Percentiles rank a stretch among this genome's conserved stretches.
Conservation (phyloP, 2,888 invertebrate genomes). For the Heliconius hortense region DNA sequence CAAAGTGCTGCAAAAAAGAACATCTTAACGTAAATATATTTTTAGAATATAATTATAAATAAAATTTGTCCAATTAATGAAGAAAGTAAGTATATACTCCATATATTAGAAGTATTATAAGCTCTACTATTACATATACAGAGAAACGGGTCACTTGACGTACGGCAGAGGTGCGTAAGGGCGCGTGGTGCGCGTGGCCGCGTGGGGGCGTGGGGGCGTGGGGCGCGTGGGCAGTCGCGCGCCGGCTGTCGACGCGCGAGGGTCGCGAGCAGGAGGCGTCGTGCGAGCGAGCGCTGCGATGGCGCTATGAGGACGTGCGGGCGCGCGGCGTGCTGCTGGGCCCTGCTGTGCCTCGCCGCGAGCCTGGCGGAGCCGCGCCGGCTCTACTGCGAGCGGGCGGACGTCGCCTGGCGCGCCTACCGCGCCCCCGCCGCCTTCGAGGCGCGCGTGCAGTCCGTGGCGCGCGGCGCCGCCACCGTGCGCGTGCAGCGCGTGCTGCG, state of each 20-base stretch:
- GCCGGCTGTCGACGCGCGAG: conserved; percentile 70
- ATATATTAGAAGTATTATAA: background rate
- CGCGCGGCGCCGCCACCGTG: conserved; percentile 71
- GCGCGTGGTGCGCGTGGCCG: conserved; percentile 54
- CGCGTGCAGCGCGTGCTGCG: conserved; percentile 71
- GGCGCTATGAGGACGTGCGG: conserved; percentile 78
- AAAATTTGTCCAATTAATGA: background rate
- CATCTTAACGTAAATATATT: background rate
- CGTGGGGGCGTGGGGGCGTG: conserved; percentile 54
- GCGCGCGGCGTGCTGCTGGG: conserved; percentile 78
- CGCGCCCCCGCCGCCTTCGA: conserved; percentile 78
- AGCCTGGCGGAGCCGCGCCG: conserved; percentile 63
- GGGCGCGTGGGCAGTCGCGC: conserved; percentile 71
- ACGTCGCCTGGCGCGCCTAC: conserved; percentile 80
- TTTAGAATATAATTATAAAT: background rate
- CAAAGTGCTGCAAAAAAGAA: background rate
- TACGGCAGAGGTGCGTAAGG: conserved; percentile 61
- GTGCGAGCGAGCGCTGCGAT: conserved; percentile 64
- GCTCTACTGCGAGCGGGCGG: conserved; percentile 78
- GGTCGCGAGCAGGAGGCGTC: conserved; percentile 43
- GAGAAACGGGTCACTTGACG: conserved; percentile 40
- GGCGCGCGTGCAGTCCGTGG: conserved; percentile 74
- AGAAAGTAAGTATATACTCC: background rate
- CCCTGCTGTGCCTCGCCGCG: conserved; percentile 67
- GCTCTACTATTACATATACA: background rate